These are phyloP conservation scores for Punctoribates punctum DNA, from an alignment of 2,888 invertebrate species.

Conservation along the genomic window DNA sequence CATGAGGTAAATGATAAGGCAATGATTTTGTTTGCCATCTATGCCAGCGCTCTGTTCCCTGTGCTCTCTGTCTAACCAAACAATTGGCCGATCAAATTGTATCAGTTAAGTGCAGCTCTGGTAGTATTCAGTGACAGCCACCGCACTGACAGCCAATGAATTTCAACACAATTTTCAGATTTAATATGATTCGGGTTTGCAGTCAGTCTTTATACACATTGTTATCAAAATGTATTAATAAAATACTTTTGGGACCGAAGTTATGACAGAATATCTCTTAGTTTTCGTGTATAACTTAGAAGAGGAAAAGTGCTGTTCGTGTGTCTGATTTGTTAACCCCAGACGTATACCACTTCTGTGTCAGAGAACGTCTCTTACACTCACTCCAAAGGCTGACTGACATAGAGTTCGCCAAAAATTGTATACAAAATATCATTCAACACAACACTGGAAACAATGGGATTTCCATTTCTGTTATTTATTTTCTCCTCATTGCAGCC, in stretches of 20 bases:
- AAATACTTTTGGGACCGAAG: conserved; percentile 4
- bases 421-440: too few relatives aligned
- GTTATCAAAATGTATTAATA: neutral
- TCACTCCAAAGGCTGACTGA: neutral
- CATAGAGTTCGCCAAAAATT: neutral
- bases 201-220: neutral
- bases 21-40: conserved; percentile 1
- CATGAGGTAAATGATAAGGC: conserved; percentile 18
- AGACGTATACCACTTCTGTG: neutral
- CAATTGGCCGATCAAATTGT: conserved; percentile 9
- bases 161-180: neutral
- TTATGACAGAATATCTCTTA: neutral
- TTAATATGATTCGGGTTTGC: conserved; percentile 1
- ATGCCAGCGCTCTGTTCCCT: neutral
- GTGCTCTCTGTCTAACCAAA: neutral
- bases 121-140: neutral
- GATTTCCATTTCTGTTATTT: too few relatives aligned
- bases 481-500: too few relatives aligned
- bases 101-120: conserved; percentile 3
- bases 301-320: neutral
- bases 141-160: neutral
- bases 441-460: too few relatives aligned
- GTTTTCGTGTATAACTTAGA: neutral
- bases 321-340: conserved; percentile 21
- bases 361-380: neutral